Evolutionary conservation across 2,113 vertebrate genomes (phyloP), one percentile per base, ranked within the genome.

Genomic region (Progne subis): DNA sequence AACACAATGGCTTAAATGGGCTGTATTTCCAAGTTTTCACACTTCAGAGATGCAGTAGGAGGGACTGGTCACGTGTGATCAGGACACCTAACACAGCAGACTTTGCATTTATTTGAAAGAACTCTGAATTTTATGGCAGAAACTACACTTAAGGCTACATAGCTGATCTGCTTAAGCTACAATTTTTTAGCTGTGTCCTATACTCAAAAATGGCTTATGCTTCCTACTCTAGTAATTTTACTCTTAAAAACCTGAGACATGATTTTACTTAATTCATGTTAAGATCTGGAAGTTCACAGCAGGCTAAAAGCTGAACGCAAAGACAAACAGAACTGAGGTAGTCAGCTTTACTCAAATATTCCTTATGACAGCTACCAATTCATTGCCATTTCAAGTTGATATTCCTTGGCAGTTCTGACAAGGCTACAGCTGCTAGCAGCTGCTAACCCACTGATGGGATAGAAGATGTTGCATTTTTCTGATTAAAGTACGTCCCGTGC

Each of bases 281-380:
- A 81, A 86, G 76, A 68, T 20, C 18, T 56, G 68, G 70, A 93
- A 89, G 82, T 80, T 94, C 85, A 92, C 69, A 77, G 44, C 46
- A 81, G 74, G 56, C 44, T 61, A 64, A 86, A 94, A 89, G 92
- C 92, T 90, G 55, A 90, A 96, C 7, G 12, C 70, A 80, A 92
- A 67, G 55, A 84, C 77, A 70, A 86, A 95, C 67, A 93, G 91
- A 97, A 94, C 94, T 37, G 95, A 98, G 97, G 97, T 95, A 97
- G 97, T 91, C 83, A 65, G 60, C 82, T 95, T 96, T 85, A 75
- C 72, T 86, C 85, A 52, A 47, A 65, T 77, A 34, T 0, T 72
- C 69, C 84, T n/a, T 67, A 44, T 67, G 86, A 72, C 49, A 59
- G 50, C 28, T 52, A 81, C 31, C 20, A 64, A 31, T 37, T 85